A percentile compares a stretch with the other conserved stretches of the same genome.
Conservation (phyloP, 2,888 invertebrate species). For the Leistus spinibarbis region DNA sequence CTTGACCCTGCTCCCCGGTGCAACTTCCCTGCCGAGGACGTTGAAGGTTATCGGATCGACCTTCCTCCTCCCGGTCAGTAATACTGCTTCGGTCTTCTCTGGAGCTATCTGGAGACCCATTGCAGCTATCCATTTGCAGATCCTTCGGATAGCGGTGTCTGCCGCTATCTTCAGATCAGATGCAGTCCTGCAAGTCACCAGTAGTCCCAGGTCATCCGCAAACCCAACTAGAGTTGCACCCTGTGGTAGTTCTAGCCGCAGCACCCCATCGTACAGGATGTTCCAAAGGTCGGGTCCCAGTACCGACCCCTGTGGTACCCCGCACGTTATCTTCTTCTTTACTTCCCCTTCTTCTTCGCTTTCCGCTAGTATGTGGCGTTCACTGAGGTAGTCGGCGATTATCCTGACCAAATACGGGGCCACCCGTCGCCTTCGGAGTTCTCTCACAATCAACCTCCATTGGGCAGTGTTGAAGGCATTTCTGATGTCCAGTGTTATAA, state of each 20-base stretch:
- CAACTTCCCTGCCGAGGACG: neutral
- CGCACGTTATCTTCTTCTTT: slow-evolving; percentile 8
- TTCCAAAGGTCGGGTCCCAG: slow-evolving; percentile 39
- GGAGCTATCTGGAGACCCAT: neutral
- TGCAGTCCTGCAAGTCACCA: too few species aligned
- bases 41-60: neutral
- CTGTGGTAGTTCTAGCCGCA: slow-evolving; percentile 15
- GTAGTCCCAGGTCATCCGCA: slow-evolving; percentile 19
- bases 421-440: slow-evolving; percentile 6
- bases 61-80: neutral
- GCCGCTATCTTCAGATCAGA: neutral
- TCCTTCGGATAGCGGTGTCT: neutral
- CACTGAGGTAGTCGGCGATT: slow-evolving; percentile 18
- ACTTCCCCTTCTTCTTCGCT: slow-evolving; percentile 12
- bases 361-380: neutral
- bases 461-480: slow-evolving; percentile 40
- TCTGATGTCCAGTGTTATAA: slow-evolving; percentile 25
- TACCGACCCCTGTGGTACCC: slow-evolving; percentile 42
- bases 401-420: slow-evolving; percentile 17
- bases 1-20: neutral
- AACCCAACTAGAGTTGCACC: slow-evolving; percentile 7
- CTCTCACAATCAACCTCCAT: slow-evolving; percentile 31
- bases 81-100: slow-evolving; percentile 33
- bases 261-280: slow-evolving; percentile 33
- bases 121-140: slow-evolving; percentile 9